phyloP scores from a whole-genome alignment of 2,888 invertebrate species.

The Papilio demoleus region DNA sequence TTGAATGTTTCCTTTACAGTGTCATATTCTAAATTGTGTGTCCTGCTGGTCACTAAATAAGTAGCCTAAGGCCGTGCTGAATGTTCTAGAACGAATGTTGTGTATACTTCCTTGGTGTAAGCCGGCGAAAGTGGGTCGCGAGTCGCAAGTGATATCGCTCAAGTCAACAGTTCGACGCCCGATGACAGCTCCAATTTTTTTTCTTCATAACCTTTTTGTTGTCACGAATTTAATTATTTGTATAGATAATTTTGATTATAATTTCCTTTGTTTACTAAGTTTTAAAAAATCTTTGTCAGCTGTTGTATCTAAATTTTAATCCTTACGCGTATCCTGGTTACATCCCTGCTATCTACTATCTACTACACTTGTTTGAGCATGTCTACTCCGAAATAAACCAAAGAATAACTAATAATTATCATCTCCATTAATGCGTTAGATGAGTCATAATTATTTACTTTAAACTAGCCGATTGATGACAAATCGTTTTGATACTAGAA shows the following conservation, averaged over 20 bases:
- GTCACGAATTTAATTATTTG: background rate
- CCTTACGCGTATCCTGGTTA: no score
- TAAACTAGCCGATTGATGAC: background rate
- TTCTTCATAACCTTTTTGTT: background rate
- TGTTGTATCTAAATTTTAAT: background rate
- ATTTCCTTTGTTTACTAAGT: background rate
- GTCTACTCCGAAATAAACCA: no score
- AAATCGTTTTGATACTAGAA: background rate
- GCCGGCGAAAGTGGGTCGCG: slow-evolving; percentile 43
- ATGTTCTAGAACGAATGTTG: slow-evolving; percentile 26
- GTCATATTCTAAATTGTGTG: no score
- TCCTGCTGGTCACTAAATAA: background rate
- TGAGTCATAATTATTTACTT: slow-evolving; percentile 21
- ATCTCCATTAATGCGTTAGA: no score
- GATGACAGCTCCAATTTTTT: slow-evolving; percentile 16
- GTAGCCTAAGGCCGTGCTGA: background rate
- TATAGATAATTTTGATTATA: background rate
- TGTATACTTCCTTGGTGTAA: slow-evolving; percentile 6
- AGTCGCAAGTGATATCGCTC: slow-evolving; percentile 35
- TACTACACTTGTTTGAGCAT: no score
- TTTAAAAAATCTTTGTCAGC: no score
- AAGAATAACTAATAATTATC: background rate
- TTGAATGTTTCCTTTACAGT: no score
- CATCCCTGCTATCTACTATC: no score
- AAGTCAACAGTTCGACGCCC: slow-evolving; percentile 23